Conservation (phyloP, 2,113 vertebrate species). For the Mormyrus lacerda region DNA sequence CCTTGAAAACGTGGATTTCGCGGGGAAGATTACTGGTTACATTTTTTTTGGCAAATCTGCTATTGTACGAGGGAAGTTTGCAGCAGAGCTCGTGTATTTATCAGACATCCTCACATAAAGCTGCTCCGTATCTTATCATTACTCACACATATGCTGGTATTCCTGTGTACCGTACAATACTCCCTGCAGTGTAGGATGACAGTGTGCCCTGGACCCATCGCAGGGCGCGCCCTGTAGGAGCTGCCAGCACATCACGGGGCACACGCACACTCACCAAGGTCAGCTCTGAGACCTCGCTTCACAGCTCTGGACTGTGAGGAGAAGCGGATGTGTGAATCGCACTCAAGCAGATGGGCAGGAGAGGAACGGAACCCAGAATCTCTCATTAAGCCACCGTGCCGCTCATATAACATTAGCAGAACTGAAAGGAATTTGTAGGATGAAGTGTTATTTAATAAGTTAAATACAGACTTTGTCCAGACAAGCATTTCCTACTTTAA, state of each 20-base stretch:
- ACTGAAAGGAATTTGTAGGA: background rate
- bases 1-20: background rate
- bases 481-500: background rate
- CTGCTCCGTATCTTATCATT: background rate
- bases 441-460: background rate
- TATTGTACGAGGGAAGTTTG: background rate
- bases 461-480: background rate
- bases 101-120: background rate
- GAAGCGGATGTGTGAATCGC: background rate
- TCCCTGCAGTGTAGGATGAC: background rate
- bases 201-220: background rate
- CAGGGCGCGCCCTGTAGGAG: background rate
- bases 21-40: background rate
- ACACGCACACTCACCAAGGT: background rate
- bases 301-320: background rate
- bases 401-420: background rate
- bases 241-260: background rate
- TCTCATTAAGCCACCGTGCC: background rate
- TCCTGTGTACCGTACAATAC: background rate
- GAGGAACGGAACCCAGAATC: background rate
- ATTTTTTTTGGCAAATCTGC: background rate
- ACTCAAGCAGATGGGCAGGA: background rate
- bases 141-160: background rate
- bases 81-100: background rate
- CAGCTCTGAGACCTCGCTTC: background rate